Evolutionary conservation across 2,113 vertebrate genomes (phyloP), one percentile per base, ranked within the genome.

Genomic region (Orthochromis malagaraziensis): DNA sequence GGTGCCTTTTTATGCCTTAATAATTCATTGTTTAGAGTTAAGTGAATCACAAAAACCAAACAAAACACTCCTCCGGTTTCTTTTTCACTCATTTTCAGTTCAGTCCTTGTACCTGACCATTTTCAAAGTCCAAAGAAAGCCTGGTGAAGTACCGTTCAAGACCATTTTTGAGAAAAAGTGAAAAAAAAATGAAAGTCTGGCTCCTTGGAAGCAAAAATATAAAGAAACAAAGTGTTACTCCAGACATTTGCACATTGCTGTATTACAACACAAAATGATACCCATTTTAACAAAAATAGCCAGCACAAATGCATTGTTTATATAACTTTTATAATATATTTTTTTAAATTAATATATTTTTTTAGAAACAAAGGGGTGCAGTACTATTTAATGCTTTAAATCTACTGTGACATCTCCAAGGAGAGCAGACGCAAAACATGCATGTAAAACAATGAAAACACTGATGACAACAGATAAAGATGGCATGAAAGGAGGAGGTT

Each of bases 1-100:
- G 38, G 21, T 73, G 13, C 38, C 33, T 42, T 45, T 73, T 73
- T 73, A 73, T 73, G 13, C 38, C 21, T 73, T 6, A 73, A 9
- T 73, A 8, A 73, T 45, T 73, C 13, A 73, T 73, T 26, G 38
- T 42, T 73, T 21, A 73, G 65, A 26, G 65, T 73, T 73, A 42
- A 73, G 65, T 73, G 21, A 42, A 24, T 45, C 12, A 70, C 8
- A 65, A n/a, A 65, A 63, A 63, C 58, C 1, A 70, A 70, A 24
- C 7, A 9, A 42, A 70, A 70, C 17, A 38, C 31, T 65, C 60
- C 17, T 5, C 10, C 1, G 4, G 10, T 65, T 65, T 65, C 4
- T 38, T 38, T 65, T n/a, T 70, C 17, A 65, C 17, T 65, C 10
- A 38, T 65, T 65, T 65, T 70, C 60, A 60, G 57, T 60, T 31